Conservation (phyloP, 2,797 vertebrate genomes). For the Gouania willdenowi region DNA sequence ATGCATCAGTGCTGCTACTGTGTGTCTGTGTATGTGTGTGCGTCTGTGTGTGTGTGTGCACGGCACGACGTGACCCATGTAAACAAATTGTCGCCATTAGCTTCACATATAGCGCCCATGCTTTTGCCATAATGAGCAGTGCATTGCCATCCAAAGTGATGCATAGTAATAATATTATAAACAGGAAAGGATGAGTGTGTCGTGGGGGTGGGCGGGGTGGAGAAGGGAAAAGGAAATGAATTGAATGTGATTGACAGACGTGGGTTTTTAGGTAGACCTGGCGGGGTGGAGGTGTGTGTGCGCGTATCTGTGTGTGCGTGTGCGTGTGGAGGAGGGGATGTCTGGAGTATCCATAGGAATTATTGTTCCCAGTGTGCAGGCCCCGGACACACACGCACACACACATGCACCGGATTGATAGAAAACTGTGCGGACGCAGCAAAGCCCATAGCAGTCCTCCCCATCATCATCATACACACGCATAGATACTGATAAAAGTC, state of each 20-base stretch:
- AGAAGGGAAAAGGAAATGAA: conserved; percentile 63
- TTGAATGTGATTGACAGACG: conserved; percentile 78
- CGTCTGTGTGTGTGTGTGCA: too few relatives aligned
- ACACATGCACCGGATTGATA: conserved; percentile 53
- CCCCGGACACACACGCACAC: conserved; percentile 52
- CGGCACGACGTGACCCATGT: conserved; percentile 51
- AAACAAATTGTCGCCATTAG: conserved; percentile 60
- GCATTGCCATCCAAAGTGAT: conserved; percentile 68
- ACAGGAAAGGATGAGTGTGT: conserved; percentile 56
- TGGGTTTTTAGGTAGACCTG: conserved; percentile 67
- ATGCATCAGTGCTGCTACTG: conserved; percentile 48
- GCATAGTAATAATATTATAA: conserved; percentile 70
- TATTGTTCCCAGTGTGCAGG: conserved; percentile 67
- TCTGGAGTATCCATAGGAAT: conserved; percentile 71
- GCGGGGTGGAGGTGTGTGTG: conserved; percentile 28
- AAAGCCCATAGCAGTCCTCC: conserved; percentile 8
- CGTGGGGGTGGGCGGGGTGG: conserved; percentile 70
- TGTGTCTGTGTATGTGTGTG: too few relatives aligned
- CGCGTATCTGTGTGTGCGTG: too few relatives aligned
- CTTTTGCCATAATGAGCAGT: conserved; percentile 41
- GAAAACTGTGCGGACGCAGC: conserved; percentile 60
- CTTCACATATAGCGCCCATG: conserved; percentile 31
- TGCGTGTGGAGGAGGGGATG: conserved; percentile 54
- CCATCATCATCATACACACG: conserved; percentile 5
- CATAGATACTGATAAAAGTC: too few relatives aligned